Conservation (phyloP, 1,140 invertebrate species). For the Panagrolaimus sp. region DNA sequence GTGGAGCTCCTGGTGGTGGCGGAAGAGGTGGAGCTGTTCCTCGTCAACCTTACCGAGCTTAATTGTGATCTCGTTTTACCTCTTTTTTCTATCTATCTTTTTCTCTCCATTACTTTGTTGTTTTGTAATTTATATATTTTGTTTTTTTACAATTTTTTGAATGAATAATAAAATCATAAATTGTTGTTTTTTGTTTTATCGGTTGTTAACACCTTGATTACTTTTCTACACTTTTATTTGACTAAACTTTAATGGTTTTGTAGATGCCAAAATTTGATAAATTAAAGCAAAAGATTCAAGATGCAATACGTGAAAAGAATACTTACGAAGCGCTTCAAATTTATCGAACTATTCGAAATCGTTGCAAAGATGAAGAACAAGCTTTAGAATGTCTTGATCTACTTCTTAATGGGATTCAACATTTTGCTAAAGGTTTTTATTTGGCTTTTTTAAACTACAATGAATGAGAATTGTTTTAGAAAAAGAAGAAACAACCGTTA, state of each 20-base stretch:
- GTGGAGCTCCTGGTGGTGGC: slow-evolving; percentile 31
- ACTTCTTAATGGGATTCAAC: not conserved
- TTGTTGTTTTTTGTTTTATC: too few relatives aligned
- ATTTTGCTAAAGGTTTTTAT: not conserved
- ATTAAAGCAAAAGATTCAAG: not conserved
- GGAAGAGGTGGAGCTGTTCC: slow-evolving; percentile 9
- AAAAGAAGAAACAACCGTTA: not conserved
- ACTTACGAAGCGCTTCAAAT: slow-evolving; percentile 3
- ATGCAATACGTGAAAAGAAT: not conserved
- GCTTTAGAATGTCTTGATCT: not conserved
- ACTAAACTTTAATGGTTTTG: not conserved
- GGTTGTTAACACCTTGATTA: too few relatives aligned
- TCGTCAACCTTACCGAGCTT: slow-evolving; percentile 3
- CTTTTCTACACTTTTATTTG: too few relatives aligned
- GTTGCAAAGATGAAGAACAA: not conserved
- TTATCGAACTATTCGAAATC: not conserved
- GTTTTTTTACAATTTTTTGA: not conserved
- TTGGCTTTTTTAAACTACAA: too few relatives aligned
- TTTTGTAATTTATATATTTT: slow-evolving; percentile 6
- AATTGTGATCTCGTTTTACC: not conserved
- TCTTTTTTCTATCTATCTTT: not conserved
- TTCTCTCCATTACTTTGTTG: slow-evolving; percentile 6
- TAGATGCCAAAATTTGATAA: not conserved
- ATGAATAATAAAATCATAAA: too few relatives aligned
- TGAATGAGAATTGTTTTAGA: not conserved